Percentiles rank a stretch among this genome's conserved stretches.
These are phyloP conservation scores for Chionoecetes opilio DNA, from an alignment of 1,140 invertebrate genomes.

Conservation along the genomic window DNA sequence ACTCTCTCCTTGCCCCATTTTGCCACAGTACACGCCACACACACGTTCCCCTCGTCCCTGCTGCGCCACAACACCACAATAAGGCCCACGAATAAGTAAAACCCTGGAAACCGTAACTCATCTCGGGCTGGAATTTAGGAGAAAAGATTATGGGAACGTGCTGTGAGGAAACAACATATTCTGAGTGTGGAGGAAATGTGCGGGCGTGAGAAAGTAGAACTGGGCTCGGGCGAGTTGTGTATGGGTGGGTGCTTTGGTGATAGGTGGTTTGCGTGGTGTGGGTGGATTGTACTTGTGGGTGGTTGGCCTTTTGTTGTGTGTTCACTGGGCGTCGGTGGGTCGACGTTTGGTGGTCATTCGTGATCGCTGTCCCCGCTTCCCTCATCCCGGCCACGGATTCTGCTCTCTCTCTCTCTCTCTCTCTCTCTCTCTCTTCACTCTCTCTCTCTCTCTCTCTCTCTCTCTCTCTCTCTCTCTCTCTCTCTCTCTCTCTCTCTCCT, in stretches of 20 bases:
- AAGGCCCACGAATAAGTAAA: background rate
- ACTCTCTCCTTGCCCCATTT: background rate
- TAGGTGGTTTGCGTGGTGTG: too few relatives aligned
- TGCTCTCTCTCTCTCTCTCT: background rate
- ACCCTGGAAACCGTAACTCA: background rate
- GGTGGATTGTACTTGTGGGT: too few relatives aligned
- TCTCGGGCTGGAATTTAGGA: background rate
- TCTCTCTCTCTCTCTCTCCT: too few relatives aligned
- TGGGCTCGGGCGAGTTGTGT: background rate
- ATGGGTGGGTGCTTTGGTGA: background rate
- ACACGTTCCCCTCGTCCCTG: background rate
- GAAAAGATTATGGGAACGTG: background rate
- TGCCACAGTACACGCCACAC: background rate
- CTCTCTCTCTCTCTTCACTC: too few relatives aligned
- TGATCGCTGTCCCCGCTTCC: too few relatives aligned
- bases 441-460: too few relatives aligned
- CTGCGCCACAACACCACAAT: background rate
- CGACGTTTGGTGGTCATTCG: too few relatives aligned
- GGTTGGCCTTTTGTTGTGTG: too few relatives aligned
- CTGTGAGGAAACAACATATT: background rate
- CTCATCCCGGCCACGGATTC: background rate
- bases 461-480: too few relatives aligned
- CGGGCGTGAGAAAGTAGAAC: background rate
- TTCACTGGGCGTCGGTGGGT: too few relatives aligned
- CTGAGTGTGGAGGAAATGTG: conserved; percentile 16